Conservation (phyloP, 2,113 vertebrate species). For the Neoarius graeffei region DNA sequence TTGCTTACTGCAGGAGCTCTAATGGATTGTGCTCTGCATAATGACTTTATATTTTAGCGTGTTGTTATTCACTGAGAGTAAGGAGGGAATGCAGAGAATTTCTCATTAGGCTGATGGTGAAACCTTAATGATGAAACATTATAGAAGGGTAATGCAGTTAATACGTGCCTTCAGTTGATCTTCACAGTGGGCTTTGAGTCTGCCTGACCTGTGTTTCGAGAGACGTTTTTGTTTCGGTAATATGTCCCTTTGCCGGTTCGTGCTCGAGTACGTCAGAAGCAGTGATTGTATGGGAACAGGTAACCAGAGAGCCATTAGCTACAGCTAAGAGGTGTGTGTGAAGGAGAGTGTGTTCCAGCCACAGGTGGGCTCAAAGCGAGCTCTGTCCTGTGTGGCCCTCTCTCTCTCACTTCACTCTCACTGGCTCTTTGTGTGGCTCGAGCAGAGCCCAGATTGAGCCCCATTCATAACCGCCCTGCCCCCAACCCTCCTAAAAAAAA, state of each 20-base stretch:
- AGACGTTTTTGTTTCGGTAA: slow-evolving; percentile 45
- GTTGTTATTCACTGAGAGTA: not conserved
- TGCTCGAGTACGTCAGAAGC: slow-evolving; percentile 51
- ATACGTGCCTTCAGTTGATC: not conserved
- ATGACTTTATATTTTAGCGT: not conserved
- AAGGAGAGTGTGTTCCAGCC: slow-evolving; percentile 18
- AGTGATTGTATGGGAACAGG: slow-evolving; percentile 61
- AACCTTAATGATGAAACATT: not conserved
- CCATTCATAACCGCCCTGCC: slow-evolving; percentile 57
- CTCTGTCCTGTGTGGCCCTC: slow-evolving; percentile 46
- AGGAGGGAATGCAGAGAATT: not conserved
- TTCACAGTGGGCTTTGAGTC: not conserved
- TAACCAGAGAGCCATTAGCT: slow-evolving; percentile 66
- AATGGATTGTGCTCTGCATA: not conserved
- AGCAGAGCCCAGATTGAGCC: slow-evolving; percentile 70
- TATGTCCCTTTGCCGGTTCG: slow-evolving; percentile 38
- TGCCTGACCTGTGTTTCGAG: slow-evolving; percentile 11
- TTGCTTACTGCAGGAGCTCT: not conserved
- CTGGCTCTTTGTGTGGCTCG: slow-evolving; percentile 67
- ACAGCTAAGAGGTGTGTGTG: slow-evolving; percentile 28
- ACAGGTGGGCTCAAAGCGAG: slow-evolving; percentile 56
- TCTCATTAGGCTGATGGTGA: slow-evolving; percentile 5
- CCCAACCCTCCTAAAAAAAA: slow-evolving; percentile 59
- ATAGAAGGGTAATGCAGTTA: not conserved
- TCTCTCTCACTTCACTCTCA: slow-evolving; percentile 66